These are phyloP conservation scores for Neoseiulus cucumeris DNA, from an alignment of 1,140 invertebrate genomes.

Conservation along the genomic window DNA sequence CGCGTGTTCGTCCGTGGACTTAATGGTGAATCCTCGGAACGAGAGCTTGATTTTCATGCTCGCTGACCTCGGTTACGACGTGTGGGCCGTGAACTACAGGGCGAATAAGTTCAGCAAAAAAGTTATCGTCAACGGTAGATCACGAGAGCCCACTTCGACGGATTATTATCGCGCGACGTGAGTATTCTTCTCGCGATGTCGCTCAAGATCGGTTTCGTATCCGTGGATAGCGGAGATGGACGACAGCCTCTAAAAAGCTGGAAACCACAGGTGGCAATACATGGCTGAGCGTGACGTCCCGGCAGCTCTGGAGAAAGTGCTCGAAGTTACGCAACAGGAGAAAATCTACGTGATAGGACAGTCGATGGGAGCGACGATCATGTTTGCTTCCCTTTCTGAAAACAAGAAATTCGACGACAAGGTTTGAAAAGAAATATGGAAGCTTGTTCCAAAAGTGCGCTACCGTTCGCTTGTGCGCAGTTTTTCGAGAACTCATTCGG, in stretches of 20 bases:
- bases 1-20: background rate
- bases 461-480: too few relatives aligned
- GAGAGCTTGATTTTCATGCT: background rate
- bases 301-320: background rate
- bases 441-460: background rate
- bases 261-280: background rate
- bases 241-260: too few relatives aligned
- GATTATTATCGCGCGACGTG: background rate
- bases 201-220: too few relatives aligned
- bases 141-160: background rate
- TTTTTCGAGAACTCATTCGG: background rate
- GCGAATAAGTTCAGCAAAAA: background rate
- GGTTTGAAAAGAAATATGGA: background rate
- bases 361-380: background rate
- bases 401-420: background rate
- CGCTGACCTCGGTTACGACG: background rate
- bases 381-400: background rate
- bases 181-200: background rate
- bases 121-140: background rate
- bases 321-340: background rate
- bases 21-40: background rate
- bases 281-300: background rate
- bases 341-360: background rate
- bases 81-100: background rate
- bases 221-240: too few relatives aligned